These are phyloP conservation scores for Drosophila sucinea DNA, from an alignment of 1,140 invertebrate species.

Conservation along the genomic window DNA sequence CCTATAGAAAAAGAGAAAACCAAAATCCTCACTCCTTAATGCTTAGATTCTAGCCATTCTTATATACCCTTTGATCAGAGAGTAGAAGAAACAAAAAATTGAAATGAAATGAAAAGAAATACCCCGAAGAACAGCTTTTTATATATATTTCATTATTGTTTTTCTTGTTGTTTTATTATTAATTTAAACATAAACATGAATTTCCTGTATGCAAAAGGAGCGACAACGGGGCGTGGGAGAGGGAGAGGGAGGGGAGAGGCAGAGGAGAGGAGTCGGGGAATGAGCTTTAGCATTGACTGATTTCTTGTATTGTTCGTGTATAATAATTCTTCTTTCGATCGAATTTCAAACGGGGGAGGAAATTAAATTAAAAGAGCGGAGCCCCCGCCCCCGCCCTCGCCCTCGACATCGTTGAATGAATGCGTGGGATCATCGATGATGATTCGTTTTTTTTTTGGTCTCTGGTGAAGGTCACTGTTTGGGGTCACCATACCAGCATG, in stretches of 20 bases:
- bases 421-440: slow-evolving; percentile 77
- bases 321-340: slow-evolving; percentile 67
- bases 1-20: neutral
- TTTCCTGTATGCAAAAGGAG: slow-evolving; percentile 78
- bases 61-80: neutral
- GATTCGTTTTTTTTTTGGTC: slow-evolving; percentile 7
- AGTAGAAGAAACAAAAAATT: slow-evolving; percentile 4
- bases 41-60: neutral
- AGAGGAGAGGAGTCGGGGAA: neutral
- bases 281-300: slow-evolving; percentile 55
- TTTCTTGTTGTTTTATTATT: slow-evolving; percentile 59
- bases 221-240: too few relatives aligned
- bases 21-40: too few relatives aligned
- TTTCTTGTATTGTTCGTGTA: slow-evolving; percentile 47
- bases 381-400: slow-evolving; percentile 13
- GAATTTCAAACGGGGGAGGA: slow-evolving; percentile 62
- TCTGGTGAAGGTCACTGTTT: slow-evolving; percentile 33
- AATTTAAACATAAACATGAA: slow-evolving; percentile 81
- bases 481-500: neutral
- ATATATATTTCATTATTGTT: slow-evolving; percentile 22
- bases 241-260: neutral
- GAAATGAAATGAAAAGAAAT: slow-evolving; percentile 12
- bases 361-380: slow-evolving; percentile 26
- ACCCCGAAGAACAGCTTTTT: slow-evolving; percentile 4
- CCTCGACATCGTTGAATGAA: slow-evolving; percentile 9